Base-by-base conservation (phyloP, 2,888 invertebrate species). In the Pristionchus entomophagus region DNA sequence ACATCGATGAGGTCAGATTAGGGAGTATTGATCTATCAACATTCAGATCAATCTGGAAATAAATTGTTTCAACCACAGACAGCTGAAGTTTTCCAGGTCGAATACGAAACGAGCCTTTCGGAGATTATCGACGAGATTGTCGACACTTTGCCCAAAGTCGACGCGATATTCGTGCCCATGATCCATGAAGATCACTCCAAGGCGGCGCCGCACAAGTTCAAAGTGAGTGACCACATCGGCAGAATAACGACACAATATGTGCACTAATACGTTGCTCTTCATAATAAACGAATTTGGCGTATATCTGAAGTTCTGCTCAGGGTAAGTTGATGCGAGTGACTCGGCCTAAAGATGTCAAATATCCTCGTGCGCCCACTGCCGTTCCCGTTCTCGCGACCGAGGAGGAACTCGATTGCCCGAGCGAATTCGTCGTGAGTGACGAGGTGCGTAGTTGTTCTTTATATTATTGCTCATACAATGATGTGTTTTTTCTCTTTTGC, bases 1-100 rank as follows among this genome's bases (percentile, higher is more conserved):
- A 85, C 56, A 77, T 85, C 35, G 85, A 85, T 77, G 85, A 85
- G 77, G 85, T n/a, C n/a, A n/a, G n/a, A n/a, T n/a, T 85, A 6
- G 2, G 78, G 17, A 29, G n/a, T n/a, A n/a, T n/a, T n/a, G n/a
- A n/a, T n/a, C n/a, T n/a, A n/a, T n/a, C n/a, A n/a, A 29, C 2
- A 1, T 17, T 22, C n/a, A 26, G 26, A 1, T 10, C 1, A 2
- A 22, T 56, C 5, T 26, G 14, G 19, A n/a, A n/a, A n/a, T n/a
- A n/a, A n/a, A n/a, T n/a, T n/a, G n/a, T n/a, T n/a, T n/a, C n/a
- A n/a, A n/a, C n/a, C n/a, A n/a, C n/a, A n/a, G n/a, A n/a, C n/a
- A n/a, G n/a, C n/a, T n/a, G n/a, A n/a, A n/a, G n/a, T n/a, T n/a
- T 59, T 65, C 2, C 85, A 85, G 85, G 41, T 77, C 5, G 85